Evolutionary conservation across 2,888 invertebrate genomes (phyloP).

Genomic region (Antheraea yamamai): DNA sequence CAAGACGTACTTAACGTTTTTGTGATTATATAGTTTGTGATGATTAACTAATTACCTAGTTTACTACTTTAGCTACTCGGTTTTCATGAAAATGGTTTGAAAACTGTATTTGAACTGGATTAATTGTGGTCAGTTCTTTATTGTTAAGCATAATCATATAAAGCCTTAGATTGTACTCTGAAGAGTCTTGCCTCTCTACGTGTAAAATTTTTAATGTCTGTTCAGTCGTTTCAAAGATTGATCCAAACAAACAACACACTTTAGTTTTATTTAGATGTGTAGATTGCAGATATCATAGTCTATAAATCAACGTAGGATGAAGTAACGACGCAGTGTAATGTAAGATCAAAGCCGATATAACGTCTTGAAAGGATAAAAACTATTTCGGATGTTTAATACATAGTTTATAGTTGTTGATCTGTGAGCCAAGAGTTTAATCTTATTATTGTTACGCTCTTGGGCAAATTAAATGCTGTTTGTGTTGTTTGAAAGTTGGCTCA

Average conservation of each 20-base stretch:
- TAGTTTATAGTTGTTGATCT: neutral
- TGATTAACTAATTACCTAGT: too few relatives aligned
- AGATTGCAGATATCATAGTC: conserved; percentile 36
- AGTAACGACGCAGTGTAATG: conserved; percentile 30
- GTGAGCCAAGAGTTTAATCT: neutral
- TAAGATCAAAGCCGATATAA: conserved; percentile 34
- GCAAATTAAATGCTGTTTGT: neutral
- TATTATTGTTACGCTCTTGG: neutral
- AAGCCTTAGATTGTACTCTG: too few relatives aligned
- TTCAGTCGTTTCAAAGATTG: neutral
- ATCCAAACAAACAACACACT: neutral
- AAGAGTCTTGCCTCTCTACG: too few relatives aligned
- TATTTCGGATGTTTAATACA: conserved; percentile 42
- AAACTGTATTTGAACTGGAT: too few relatives aligned
- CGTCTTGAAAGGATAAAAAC: conserved; percentile 45
- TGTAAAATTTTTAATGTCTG: neutral
- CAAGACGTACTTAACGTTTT: too few relatives aligned
- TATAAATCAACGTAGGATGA: conserved; percentile 22
- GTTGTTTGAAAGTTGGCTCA: neutral
- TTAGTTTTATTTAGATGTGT: conserved; percentile 29
- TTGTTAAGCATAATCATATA: too few relatives aligned
- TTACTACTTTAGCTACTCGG: too few relatives aligned
- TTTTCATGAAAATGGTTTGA: too few relatives aligned
- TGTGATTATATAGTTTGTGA: too few relatives aligned
- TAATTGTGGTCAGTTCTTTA: too few relatives aligned